phyloP scores from a whole-genome alignment of 1,140 invertebrate genomes.

The Diplogasteroides magnus region DNA sequence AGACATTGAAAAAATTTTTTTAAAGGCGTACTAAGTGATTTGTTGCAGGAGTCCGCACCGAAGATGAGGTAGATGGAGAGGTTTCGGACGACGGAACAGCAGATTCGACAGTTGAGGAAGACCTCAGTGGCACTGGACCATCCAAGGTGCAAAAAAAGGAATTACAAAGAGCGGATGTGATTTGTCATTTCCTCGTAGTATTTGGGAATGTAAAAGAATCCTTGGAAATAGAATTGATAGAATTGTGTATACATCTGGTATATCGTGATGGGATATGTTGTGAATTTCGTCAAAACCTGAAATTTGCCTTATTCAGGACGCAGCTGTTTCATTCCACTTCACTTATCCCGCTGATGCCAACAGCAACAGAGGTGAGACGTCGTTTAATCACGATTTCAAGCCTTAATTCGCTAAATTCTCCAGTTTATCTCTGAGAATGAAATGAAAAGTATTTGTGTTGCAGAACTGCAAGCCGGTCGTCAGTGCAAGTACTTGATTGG shows the following conservation, averaged over 20 bases:
- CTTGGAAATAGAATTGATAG: no score
- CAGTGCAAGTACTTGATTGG: conserved; percentile 91
- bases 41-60: conserved; percentile 27
- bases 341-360: conserved; percentile 69
- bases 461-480: conserved; percentile 83
- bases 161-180: no score
- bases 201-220: no score
- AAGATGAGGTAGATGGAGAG: conserved; percentile 46
- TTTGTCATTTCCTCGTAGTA: no score
- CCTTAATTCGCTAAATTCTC: neutral
- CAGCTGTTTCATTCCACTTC: conserved; percentile 84
- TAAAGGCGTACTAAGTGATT: no score
- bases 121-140: conserved; percentile 62
- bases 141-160: no score
- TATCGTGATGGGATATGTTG: no score
- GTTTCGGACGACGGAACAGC: conserved; percentile 61
- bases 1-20: no score
- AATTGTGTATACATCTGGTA: no score
- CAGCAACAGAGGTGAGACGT: conserved; percentile 57
- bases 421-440: conserved; percentile 12
- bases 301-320: no score
- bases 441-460: conserved; percentile 33
- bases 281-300: no score
- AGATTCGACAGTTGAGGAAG: conserved; percentile 60
- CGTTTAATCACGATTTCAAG: conserved; percentile 61